Evolutionary conservation across 2,113 vertebrate genomes (phyloP).

Genomic region (Bettongia penicillata): DNA sequence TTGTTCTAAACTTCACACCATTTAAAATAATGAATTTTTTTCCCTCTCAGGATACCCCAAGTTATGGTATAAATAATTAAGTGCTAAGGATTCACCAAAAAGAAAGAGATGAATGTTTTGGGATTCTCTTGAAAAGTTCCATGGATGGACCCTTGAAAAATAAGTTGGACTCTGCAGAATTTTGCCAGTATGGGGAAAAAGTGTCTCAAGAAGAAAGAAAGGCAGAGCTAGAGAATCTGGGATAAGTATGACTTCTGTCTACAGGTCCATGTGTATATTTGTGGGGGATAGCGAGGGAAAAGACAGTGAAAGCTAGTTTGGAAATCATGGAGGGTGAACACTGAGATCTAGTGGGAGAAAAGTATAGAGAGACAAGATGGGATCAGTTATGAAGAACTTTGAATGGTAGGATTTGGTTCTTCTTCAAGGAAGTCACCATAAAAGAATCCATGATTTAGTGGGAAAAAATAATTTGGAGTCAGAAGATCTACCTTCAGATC

Average conservation of each 20-base stretch:
- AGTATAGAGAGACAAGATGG: background rate
- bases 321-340: background rate
- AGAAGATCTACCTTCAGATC: conserved; percentile 2
- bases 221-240: too few species aligned
- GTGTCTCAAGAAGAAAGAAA: background rate
- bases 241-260: background rate
- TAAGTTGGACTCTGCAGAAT: background rate
- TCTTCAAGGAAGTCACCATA: background rate
- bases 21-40: background rate
- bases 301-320: background rate
- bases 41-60: background rate
- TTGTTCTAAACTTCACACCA: background rate
- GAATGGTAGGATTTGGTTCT: background rate
- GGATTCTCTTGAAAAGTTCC: background rate
- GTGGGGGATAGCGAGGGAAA: background rate
- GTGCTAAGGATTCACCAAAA: background rate
- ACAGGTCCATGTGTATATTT: background rate
- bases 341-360: background rate
- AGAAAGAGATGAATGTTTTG: background rate
- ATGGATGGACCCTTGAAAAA: background rate
- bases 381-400: background rate
- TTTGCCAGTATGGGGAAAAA: background rate
- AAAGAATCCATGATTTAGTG: background rate
- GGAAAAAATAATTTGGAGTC: background rate
- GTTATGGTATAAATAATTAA: background rate